Evolutionary conservation across 2,888 invertebrate genomes (phyloP).

Genomic region (Diarsia brunnea): DNA sequence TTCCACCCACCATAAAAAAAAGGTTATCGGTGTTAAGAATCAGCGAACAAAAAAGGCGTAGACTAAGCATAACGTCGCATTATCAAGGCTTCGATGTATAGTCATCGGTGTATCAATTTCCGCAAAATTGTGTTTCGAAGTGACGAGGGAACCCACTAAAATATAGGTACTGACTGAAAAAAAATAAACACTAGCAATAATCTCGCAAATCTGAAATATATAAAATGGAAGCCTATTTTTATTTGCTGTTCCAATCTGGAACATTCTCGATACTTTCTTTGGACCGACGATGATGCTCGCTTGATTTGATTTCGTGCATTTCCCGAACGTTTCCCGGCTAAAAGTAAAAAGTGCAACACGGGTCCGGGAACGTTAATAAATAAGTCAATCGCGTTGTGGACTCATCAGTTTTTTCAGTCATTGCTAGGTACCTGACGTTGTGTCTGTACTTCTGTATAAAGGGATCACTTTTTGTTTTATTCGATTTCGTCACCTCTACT

Average conservation of each 20-base stretch:
- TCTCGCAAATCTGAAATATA: background rate
- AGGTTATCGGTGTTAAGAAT: no score
- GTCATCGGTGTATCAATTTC: no score
- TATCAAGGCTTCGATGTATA: no score
- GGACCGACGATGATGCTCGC: background rate
- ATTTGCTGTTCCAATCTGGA: background rate
- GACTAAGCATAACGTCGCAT: no score
- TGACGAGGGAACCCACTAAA: no score
- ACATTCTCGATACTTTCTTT: background rate
- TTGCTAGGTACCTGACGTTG: background rate
- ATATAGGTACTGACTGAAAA: no score
- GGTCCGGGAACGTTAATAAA: background rate
- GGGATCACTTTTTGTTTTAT: background rate
- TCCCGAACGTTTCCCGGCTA: background rate
- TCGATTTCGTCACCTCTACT: slow-evolving; percentile 18
- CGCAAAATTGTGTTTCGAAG: no score
- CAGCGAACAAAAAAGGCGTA: no score
- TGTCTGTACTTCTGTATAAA: background rate
- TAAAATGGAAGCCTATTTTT: background rate
- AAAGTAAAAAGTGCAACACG: slow-evolving; percentile 5
- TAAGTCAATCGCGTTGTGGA: slow-evolving; percentile 14
- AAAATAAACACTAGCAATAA: background rate
- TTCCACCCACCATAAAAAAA: no score
- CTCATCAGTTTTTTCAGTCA: background rate
- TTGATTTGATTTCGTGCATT: slow-evolving; percentile 26